Conservation (phyloP, 2,113 vertebrate species). For the Macrotis lagotis region DNA sequence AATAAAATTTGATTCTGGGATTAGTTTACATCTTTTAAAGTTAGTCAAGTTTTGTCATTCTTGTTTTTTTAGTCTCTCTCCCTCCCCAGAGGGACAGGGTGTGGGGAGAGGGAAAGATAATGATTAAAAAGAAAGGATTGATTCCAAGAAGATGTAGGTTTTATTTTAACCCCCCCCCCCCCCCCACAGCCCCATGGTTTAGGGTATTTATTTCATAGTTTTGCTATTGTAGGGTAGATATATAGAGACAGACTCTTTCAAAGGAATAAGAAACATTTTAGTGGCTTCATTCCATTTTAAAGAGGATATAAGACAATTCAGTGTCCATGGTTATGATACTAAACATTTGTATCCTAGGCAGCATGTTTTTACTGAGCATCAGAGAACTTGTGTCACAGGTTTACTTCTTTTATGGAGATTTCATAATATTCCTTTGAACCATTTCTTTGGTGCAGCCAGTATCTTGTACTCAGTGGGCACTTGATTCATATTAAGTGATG, state of each 20-base stretch:
- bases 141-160: background rate
- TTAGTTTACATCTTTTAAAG: conserved; percentile 57
- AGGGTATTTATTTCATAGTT: background rate
- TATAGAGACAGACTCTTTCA: background rate
- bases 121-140: background rate
- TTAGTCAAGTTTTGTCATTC: conserved; percentile 1
- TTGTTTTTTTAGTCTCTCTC: background rate
- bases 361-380: background rate
- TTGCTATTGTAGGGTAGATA: background rate
- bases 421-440: background rate
- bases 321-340: background rate
- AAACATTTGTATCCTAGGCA: background rate
- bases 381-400: background rate
- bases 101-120: background rate
- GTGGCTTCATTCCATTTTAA: background rate
- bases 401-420: background rate
- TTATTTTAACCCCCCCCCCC: background rate
- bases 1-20: conserved; percentile 44
- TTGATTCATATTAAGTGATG: background rate
- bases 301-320: background rate
- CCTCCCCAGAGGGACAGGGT: background rate
- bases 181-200: background rate
- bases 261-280: background rate
- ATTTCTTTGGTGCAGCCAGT: background rate
- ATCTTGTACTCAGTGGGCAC: background rate